Percentiles rank a stretch among this genome's conserved stretches.
These are phyloP conservation scores for Tragelaphus scriptus DNA, from an alignment of 2,113 vertebrate species.

Conservation along the genomic window DNA sequence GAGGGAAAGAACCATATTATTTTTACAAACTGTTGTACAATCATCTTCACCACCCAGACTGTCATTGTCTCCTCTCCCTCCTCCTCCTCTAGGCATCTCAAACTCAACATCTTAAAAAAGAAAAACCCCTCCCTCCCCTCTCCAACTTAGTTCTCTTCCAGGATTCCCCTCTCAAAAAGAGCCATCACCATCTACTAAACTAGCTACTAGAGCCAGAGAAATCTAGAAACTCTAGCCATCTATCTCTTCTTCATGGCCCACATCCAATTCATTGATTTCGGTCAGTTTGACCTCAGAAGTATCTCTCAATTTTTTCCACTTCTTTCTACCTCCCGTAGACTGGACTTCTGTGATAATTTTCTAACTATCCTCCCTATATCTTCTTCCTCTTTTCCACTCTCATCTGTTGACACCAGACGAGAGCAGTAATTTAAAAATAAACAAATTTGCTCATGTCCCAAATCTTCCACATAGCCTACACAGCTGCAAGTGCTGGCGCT, in stretches of 20 bases:
- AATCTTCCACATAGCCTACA: not conserved
- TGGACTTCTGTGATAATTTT: not conserved
- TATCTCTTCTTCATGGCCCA: not conserved
- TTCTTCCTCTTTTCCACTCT: not conserved
- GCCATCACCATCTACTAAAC: not conserved
- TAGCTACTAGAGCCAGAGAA: not conserved
- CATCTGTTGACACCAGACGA: not conserved
- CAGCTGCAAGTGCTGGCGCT: not conserved
- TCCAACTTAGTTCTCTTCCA: not conserved
- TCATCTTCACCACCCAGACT: not conserved
- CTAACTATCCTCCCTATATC: not conserved
- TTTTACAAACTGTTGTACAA: not conserved
- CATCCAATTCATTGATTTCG: not conserved
- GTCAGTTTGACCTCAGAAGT: not conserved
- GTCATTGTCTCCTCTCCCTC: not conserved
- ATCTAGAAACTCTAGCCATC: not conserved
- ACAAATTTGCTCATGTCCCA: not conserved
- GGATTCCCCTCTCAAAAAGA: not conserved
- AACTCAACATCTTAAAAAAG: not conserved
- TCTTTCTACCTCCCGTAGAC: not conserved
- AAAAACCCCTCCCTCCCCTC: not conserved
- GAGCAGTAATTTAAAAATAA: not conserved
- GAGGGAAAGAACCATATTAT: not conserved
- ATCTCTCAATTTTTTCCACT: not conserved
- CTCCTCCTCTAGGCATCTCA: not conserved